phyloP scores from a whole-genome alignment of 2,113 vertebrate species.

The Xenotilapia longispinis region DNA sequence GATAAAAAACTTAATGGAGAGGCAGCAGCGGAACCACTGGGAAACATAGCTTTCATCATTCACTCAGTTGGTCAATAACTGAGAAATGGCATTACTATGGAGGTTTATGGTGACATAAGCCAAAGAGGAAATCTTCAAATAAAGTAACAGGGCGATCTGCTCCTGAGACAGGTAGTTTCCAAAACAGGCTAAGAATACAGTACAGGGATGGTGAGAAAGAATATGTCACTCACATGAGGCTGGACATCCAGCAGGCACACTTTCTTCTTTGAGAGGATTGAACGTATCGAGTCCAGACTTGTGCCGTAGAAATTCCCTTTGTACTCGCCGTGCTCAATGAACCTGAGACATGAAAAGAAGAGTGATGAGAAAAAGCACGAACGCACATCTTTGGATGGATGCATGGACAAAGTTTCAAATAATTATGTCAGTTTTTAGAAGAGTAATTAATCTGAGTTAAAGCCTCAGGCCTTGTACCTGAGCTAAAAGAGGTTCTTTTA shows the following conservation, averaged over 20 bases:
- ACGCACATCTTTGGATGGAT: neutral
- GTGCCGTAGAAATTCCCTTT: conserved; percentile 98
- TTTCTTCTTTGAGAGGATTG: conserved; percentile 90
- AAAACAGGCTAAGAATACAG: neutral
- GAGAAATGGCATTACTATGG: neutral
- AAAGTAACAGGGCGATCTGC: neutral
- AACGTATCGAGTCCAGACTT: conserved; percentile 86
- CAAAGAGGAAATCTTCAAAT: neutral
- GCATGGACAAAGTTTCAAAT: neutral
- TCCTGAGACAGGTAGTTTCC: neutral
- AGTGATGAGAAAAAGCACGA: neutral
- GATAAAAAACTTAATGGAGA: neutral
- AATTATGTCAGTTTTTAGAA: neutral
- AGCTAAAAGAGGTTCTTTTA: neutral
- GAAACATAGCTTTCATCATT: neutral
- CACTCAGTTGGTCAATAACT: neutral
- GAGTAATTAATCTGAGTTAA: neutral
- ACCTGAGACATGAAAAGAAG: conserved; percentile 67
- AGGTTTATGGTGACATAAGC: neutral
- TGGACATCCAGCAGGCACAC: conserved; percentile 93
- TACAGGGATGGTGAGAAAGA: neutral
- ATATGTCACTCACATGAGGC: conserved; percentile 83
- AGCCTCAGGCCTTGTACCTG: neutral
- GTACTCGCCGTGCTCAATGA: conserved; percentile 94
- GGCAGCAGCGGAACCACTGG: neutral